Evolutionary conservation across 2,113 vertebrate genomes (phyloP).

Genomic region (Neodon shergylaensis): DNA sequence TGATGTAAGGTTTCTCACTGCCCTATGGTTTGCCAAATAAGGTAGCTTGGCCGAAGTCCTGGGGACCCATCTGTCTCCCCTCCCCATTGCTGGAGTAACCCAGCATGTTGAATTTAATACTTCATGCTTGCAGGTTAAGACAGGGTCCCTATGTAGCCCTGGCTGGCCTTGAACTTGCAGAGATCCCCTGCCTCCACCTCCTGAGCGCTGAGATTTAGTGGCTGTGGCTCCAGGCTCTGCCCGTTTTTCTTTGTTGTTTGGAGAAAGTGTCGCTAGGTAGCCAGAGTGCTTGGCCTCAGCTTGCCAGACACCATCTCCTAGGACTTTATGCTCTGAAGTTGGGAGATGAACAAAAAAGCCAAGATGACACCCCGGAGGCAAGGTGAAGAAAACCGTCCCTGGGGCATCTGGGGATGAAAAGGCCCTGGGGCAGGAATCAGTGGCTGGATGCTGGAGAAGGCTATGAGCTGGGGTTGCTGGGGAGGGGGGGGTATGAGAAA

Average conservation of each 20-base stretch:
- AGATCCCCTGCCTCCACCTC: background rate
- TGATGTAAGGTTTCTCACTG: background rate
- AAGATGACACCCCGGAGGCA: background rate
- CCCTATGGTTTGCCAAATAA: background rate
- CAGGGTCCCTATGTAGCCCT: background rate
- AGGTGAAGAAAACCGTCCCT: background rate
- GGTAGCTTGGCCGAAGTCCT: background rate
- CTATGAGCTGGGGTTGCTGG: background rate
- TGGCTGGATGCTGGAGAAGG: background rate
- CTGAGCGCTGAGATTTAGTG: background rate
- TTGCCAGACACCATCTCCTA: background rate
- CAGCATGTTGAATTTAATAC: background rate
- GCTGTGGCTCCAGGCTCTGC: background rate
- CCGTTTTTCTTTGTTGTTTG: background rate
- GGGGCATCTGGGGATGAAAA: background rate
- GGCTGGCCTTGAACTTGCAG: background rate
- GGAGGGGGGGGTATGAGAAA: background rate
- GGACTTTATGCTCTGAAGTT: background rate
- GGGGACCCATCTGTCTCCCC: background rate
- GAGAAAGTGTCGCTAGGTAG: no score
- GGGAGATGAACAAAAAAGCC: background rate
- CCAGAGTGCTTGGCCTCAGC: background rate
- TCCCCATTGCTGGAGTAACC: background rate
- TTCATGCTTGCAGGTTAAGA: background rate
- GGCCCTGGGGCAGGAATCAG: background rate